Conservation (phyloP, 2,888 invertebrate genomes). For the Torymus tubicola region DNA sequence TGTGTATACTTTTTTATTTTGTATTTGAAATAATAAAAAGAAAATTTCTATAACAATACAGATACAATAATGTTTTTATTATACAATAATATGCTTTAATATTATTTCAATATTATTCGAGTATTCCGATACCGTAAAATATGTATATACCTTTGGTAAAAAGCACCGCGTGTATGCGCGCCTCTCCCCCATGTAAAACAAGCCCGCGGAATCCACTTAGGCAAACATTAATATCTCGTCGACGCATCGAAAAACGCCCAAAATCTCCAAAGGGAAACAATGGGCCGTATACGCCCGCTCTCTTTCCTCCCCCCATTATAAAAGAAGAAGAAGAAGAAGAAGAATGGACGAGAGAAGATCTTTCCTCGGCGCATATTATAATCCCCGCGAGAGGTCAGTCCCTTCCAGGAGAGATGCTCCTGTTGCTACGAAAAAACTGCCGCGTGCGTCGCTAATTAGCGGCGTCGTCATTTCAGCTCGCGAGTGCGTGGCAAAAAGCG, state of each 20-base stretch:
- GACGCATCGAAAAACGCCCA: constrained; percentile 9
- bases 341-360: background rate
- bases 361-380: too few relatives aligned
- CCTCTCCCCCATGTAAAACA: background rate
- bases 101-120: too few relatives aligned
- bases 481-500: constrained; percentile 7
- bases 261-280: constrained; percentile 25
- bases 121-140: too few relatives aligned
- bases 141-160: too few relatives aligned
- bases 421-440: background rate
- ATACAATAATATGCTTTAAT: too few relatives aligned
- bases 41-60: too few relatives aligned
- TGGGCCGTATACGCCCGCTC: background rate
- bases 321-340: too few relatives aligned
- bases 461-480: constrained; percentile 35
- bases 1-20: too few relatives aligned
- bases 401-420: background rate
- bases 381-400: background rate
- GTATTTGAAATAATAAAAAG: too few relatives aligned
- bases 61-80: too few relatives aligned
- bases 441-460: constrained; percentile 46
- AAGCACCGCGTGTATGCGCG: too few relatives aligned
- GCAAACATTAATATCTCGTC: constrained; percentile 26
- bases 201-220: constrained; percentile 21
- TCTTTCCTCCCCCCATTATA: too few relatives aligned